Base-by-base conservation (phyloP, 2,888 invertebrate species). In the Hylaea fasciaria region DNA sequence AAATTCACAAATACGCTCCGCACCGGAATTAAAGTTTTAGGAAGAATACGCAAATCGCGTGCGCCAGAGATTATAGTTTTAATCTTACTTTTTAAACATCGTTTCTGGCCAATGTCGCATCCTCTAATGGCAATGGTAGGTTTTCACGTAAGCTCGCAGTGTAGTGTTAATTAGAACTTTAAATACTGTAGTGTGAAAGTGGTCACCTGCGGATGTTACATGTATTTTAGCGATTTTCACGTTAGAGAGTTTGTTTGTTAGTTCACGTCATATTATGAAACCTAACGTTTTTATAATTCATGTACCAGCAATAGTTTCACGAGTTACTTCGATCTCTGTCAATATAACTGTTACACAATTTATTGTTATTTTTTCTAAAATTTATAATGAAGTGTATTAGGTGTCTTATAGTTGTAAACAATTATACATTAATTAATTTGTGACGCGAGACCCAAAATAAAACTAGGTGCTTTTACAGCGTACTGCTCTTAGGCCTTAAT, bases 111-210 rank as follows among this genome's bases (percentile, higher is more conserved):
- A 49, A 53, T 49, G 64, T 60, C 50, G 10, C 14, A 22, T 49
- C 52, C 1, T 16, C 43, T 54, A 69, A 70, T 73, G 73, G 28
- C 62, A 9, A 1, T 12, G 13, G n/a, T 16, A 54, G 52, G 39
- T 51, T 22, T 37, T 54, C 46, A 35, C 37, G 17, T 46, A 47
- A 56, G 55, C 56, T 63, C 50, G 54, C 49, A 45, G 47, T 12
- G 45, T 65, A 37, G 71, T 70, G 81, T 57, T 74, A 82, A 82
- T 77, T 59, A 53, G 41, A 65, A 59, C 57, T 56, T 71, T 74
- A 71, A 76, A 79, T 76, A 76, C 39, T 58, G 59, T 29, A 47
- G 43, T 54, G 71, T 56, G 80, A 81, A 82, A 78, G 79, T 74
- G 67, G 65, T 64, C 50, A 37, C 50, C 16, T 35, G 9, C 28